Conservation (phyloP, 2,113 vertebrate genomes). For the Axis porcinus region DNA sequence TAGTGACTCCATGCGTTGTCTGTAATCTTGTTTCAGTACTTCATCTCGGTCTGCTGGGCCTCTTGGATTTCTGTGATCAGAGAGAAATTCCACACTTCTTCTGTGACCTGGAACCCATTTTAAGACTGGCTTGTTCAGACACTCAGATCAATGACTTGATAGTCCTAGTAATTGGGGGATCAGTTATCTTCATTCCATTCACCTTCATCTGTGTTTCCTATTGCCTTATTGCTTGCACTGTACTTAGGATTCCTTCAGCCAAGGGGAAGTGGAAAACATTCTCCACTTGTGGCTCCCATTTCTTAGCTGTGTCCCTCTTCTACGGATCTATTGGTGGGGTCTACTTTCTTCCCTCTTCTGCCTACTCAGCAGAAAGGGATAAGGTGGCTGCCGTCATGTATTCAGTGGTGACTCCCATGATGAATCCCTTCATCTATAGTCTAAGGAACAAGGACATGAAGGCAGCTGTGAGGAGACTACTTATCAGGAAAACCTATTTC, state of each 20-base stretch:
- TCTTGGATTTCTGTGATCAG: constrained; percentile 41
- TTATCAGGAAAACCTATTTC: background rate
- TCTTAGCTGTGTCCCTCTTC: constrained; percentile 44
- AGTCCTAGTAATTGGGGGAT: background rate
- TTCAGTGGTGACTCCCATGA: constrained; percentile 38
- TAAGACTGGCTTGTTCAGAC: constrained; percentile 57
- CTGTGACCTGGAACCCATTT: constrained; percentile 48
- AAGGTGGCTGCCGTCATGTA: constrained; percentile 47
- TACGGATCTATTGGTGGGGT: constrained; percentile 46
- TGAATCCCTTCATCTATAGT: constrained; percentile 68
- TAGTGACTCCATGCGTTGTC: constrained; percentile 25
- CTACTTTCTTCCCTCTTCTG: constrained; percentile 52
- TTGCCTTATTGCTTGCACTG: background rate
- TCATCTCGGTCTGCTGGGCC: constrained; percentile 42
- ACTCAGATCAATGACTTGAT: constrained; percentile 46
- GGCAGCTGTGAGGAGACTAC: constrained; percentile 7
- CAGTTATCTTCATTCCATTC: constrained; percentile 38
- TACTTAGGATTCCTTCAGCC: constrained; percentile 37
- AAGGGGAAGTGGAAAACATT: constrained; percentile 58
- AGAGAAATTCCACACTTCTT: constrained; percentile 58
- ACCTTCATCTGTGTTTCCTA: constrained; percentile 52
- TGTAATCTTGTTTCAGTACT: constrained; percentile 30
- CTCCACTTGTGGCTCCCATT: constrained; percentile 49
- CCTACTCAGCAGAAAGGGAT: constrained; percentile 27
- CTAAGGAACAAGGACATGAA: constrained; percentile 60